Evolutionary conservation across 2,113 vertebrate genomes (phyloP), one percentile per base, ranked within the genome.

Genomic region (Pholis gunnellus): DNA sequence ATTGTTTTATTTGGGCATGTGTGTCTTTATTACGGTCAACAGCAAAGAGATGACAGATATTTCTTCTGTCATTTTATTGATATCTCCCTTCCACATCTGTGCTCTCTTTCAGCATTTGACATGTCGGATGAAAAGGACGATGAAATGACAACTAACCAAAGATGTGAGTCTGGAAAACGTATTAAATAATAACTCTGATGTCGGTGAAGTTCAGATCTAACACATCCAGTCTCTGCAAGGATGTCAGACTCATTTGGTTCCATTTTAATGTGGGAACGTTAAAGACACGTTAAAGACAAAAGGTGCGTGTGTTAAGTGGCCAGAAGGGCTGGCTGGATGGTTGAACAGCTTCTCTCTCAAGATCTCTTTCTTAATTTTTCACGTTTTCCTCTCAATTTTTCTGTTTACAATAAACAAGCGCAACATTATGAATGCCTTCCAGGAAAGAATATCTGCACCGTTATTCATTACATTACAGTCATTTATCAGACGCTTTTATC

Each of bases 21-120:
- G 31, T 31, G 31, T 31, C 31, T 4, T 31, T 31, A 31, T 31
- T 31, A 31, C 31, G 31, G 31, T 31, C 31, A 4, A 31, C 31
- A 31, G 31, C 31, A 31, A 4, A 31, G 4, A 31, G 31, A 31
- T 31, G 31, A 31, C 31, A 31, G 31, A 31, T 31, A 31, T 31
- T 31, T 31, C 31, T 31, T 31, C 31, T 31, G 31, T 31, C 31
- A 31, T 69, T 14, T 48, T 27, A 63, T 54, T 38, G 13, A 60
- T 8, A 10, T n/a, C 6, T 4, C 15, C 1, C 17, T 1, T 13
- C 18, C 4, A 36, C 34, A 9, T 67, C 5, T 79, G 22, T 88
- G 22, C 84, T 91, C 74, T 64, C 36, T 80, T 81, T 36, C 82
- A 97, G 96, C 74, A 60, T 95, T 95, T 79, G 92, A 95, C 78